These are phyloP conservation scores for Linyphia triangularis DNA, from an alignment of 2,888 invertebrate genomes.

Conservation along the genomic window DNA sequence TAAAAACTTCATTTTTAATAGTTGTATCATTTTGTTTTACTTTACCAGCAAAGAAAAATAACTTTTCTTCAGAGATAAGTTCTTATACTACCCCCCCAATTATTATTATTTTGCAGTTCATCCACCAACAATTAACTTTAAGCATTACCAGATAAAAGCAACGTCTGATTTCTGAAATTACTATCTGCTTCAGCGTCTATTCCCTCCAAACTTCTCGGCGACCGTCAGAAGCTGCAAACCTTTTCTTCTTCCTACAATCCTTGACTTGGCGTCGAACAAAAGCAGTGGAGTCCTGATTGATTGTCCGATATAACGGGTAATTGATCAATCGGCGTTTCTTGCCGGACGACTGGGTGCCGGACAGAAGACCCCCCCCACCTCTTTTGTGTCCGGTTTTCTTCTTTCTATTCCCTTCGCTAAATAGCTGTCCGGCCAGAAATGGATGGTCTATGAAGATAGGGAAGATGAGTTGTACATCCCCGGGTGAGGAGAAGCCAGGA, in stretches of 20 bases:
- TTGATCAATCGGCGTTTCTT: slow-evolving; percentile 65
- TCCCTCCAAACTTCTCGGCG: not conserved
- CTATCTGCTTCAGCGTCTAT: too few species aligned
- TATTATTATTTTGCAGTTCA: too few species aligned
- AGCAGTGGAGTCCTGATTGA: slow-evolving; percentile 51
- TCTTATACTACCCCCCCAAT: too few species aligned
- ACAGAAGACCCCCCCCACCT: slow-evolving; percentile 26
- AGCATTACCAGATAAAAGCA: too few species aligned
- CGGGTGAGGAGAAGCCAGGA: not conserved
- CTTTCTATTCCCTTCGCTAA: slow-evolving; percentile 57
- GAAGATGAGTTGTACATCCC: too few species aligned
- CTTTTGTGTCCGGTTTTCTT: too few species aligned
- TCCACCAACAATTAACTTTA: too few species aligned
- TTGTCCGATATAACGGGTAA: slow-evolving; percentile 56
- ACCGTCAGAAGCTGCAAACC: not conserved
- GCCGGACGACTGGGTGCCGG: slow-evolving; percentile 42
- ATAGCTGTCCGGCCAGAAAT: slow-evolving; percentile 53
- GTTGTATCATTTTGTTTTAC: too few species aligned
- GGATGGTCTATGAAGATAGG: slow-evolving; percentile 11
- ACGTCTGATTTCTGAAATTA: too few species aligned
- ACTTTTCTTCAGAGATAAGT: too few species aligned
- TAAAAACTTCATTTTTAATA: too few species aligned
- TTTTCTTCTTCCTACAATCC: slow-evolving; percentile 22
- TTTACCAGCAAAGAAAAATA: too few species aligned
- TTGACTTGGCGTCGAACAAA: slow-evolving; percentile 43